Evolutionary conservation across 2,888 invertebrate genomes (phyloP).

Genomic region (Meliscaeva auricollis): DNA sequence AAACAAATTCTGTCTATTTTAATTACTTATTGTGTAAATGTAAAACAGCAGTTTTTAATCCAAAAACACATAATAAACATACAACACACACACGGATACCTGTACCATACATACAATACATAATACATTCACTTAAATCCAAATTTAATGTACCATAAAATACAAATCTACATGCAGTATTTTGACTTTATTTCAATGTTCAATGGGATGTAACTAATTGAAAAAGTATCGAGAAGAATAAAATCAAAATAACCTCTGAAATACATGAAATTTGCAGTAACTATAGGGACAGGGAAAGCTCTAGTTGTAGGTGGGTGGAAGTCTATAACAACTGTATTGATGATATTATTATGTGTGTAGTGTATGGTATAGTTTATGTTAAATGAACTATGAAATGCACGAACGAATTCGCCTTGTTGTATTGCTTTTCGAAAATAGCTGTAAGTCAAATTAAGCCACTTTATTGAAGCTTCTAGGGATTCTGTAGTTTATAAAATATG

Average conservation of each 20-base stretch:
- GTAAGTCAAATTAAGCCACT: constrained; percentile 37
- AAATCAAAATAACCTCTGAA: constrained; percentile 3
- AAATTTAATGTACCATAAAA: constrained; percentile 23
- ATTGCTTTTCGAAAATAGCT: constrained; percentile 26
- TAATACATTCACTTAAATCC: neutral
- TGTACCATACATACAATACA: too few species aligned
- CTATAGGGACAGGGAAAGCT: too few species aligned
- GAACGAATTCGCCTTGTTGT: neutral
- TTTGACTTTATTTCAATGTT: constrained; percentile 19
- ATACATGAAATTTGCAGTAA: constrained; percentile 12
- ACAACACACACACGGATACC: neutral
- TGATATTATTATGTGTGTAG: neutral
- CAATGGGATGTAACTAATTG: constrained; percentile 15
- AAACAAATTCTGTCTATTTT: too few species aligned
- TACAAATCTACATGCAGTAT: constrained; percentile 2
- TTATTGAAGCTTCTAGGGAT: constrained; percentile 9
- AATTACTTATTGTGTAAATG: neutral
- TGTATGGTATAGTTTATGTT: neutral
- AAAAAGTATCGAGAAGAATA: constrained; percentile 2
- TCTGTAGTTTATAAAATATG: constrained; percentile 10
- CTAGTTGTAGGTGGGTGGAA: neutral
- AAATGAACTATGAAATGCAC: constrained; percentile 28
- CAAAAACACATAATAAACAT: neutral
- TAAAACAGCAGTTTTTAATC: neutral
- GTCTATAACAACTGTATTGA: neutral